These are phyloP conservation scores for Lepilemur ruficaudatus DNA, from an alignment of 2,797 vertebrate genomes.

Conservation along the genomic window DNA sequence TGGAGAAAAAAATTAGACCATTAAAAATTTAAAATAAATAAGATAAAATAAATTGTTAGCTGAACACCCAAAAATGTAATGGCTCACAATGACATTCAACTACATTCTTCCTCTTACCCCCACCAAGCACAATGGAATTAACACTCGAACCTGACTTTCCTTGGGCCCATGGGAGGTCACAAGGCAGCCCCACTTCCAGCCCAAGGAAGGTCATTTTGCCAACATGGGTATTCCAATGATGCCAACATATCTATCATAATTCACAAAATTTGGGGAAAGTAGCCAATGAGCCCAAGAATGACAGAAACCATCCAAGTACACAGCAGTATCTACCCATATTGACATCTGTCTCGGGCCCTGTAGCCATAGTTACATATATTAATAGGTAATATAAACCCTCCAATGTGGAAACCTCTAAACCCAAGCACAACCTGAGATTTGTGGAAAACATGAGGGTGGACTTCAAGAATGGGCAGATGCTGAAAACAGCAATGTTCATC, in stretches of 20 bases:
- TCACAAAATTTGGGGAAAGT: not conserved
- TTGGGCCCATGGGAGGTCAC: not conserved
- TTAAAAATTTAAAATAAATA: not conserved
- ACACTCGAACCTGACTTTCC: not conserved
- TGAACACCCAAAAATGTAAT: not conserved
- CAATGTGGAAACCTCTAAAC: not conserved
- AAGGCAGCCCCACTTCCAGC: not conserved
- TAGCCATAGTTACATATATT: not conserved
- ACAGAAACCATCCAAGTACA: not conserved
- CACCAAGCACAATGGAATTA: not conserved
- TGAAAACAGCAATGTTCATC: not conserved
- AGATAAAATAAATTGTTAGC: conserved; percentile 33
- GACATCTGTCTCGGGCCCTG: not conserved
- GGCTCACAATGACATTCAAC: not conserved
- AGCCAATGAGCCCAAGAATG: not conserved
- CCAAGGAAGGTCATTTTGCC: not conserved
- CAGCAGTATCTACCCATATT: not conserved
- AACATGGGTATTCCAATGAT: not conserved
- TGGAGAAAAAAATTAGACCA: not conserved
- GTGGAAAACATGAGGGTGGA: not conserved
- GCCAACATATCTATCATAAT: not conserved
- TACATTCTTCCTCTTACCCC: not conserved
- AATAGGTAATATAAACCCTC: not conserved
- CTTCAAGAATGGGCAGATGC: not conserved
- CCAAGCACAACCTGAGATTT: not conserved